Percentiles rank a stretch among this genome's conserved stretches.
Conservation (phyloP, 2,888 invertebrate species). For the Temnothorax unifasciatus region DNA sequence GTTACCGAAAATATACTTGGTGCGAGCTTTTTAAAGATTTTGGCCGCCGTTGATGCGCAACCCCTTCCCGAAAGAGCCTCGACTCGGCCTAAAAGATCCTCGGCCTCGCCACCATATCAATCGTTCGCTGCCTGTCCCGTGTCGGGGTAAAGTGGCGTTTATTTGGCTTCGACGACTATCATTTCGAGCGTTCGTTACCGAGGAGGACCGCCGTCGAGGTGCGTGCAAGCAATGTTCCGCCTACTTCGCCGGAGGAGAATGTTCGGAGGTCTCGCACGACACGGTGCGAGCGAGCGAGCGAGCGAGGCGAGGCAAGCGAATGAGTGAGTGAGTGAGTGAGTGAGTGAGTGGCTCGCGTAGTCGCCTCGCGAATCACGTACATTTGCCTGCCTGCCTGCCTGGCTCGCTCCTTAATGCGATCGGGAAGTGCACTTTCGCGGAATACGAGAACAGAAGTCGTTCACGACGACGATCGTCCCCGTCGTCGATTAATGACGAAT, state of each 20-base stretch:
- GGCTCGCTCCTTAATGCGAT: slow-evolving; percentile 38
- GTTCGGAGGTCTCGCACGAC: slow-evolving; percentile 60
- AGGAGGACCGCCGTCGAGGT: slow-evolving; percentile 66
- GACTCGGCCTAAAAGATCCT: neutral
- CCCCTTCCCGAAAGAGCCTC: neutral
- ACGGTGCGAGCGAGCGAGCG: neutral
- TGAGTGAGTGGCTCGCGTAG: slow-evolving; percentile 42
- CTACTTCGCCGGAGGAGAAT: slow-evolving; percentile 64
- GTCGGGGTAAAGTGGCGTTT: slow-evolving; percentile 46
- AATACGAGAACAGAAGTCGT: slow-evolving; percentile 56
- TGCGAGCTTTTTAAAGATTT: neutral
- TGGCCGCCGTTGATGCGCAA: neutral
- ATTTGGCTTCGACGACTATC: slow-evolving; percentile 54
- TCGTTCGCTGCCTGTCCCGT: slow-evolving; percentile 30
- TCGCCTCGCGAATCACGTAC: slow-evolving; percentile 61
- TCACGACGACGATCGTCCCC: slow-evolving; percentile 40
- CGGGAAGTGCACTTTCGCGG: slow-evolving; percentile 46
- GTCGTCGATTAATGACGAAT: slow-evolving; percentile 69
- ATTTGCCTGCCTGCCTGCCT: slow-evolving; percentile 39
- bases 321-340: neutral
- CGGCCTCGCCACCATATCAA: neutral
- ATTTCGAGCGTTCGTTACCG: slow-evolving; percentile 48
- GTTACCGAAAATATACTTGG: neutral
- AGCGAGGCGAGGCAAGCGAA: neutral
- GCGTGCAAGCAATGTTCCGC: slow-evolving; percentile 66